Evolutionary conservation across 2,113 vertebrate species (phyloP).

Genomic region (Chloebia gouldiae): DNA sequence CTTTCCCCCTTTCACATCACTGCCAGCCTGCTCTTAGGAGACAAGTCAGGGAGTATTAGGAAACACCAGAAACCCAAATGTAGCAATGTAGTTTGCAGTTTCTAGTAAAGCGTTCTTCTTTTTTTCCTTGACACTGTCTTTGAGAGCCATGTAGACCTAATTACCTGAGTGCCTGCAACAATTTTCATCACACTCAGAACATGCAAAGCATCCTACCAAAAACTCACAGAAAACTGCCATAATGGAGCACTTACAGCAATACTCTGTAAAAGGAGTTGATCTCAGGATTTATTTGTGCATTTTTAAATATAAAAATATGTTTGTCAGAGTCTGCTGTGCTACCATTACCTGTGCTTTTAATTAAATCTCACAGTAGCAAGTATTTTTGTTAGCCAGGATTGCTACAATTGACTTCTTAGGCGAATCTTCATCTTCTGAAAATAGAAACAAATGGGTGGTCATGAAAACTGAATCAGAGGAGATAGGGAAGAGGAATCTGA

Average conservation of each 20-base stretch:
- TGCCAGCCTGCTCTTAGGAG: not conserved
- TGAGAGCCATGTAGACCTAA: not conserved
- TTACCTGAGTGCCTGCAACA: not conserved
- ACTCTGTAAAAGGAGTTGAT: not conserved
- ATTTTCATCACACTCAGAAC: not conserved
- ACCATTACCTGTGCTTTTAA: not conserved
- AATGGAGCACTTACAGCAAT: not conserved
- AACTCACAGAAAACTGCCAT: not conserved
- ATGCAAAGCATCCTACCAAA: not conserved
- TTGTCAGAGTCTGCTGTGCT: not conserved
- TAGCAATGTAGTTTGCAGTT: not conserved
- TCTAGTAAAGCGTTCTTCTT: not conserved
- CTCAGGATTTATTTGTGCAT: not conserved
- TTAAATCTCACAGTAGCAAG: not conserved
- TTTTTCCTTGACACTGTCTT: not conserved
- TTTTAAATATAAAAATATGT: not conserved
- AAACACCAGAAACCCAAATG: not conserved
- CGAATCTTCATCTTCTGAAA: conserved; percentile 21
- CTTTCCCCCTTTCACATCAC: not conserved
- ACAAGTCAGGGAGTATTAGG: not conserved
- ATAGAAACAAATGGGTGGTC: conserved; percentile 4
- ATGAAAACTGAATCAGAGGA: not conserved
- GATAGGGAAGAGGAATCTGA: not conserved
- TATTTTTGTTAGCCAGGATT: not conserved
- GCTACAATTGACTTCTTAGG: not conserved